phyloP scores from a whole-genome alignment of 2,113 vertebrate species.

The Lepus timidus region DNA sequence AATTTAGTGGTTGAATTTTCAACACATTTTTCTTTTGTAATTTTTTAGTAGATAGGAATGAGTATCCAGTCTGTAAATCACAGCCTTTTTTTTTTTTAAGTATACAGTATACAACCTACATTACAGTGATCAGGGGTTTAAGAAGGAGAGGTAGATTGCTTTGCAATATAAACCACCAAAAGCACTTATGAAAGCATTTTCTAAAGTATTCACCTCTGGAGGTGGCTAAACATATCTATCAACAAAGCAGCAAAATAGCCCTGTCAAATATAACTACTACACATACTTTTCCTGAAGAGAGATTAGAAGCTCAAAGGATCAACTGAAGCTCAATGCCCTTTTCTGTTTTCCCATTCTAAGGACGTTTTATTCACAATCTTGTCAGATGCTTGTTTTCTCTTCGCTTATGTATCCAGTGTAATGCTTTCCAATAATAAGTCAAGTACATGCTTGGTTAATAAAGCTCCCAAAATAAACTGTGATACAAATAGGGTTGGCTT shows the following conservation, averaged over 20 bases:
- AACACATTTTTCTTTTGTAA: not conserved
- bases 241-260: conserved; percentile 46
- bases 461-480: conserved; percentile 8
- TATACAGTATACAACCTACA: not conserved
- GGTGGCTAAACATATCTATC: conserved; percentile 55
- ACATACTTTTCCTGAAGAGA: conserved; percentile 57
- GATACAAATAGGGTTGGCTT: conserved; percentile 41
- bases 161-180: conserved; percentile 47
- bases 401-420: conserved; percentile 44
- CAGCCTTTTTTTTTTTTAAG: not conserved
- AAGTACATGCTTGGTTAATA: conserved; percentile 61
- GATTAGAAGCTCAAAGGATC: conserved; percentile 65
- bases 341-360: conserved; percentile 61
- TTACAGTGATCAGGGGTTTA: not conserved
- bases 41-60: conserved; percentile 31
- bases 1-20: conserved; percentile 7
- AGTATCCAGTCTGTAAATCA: not conserved
- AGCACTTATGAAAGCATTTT: conserved; percentile 23
- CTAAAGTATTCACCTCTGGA: not conserved
- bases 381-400: not conserved
- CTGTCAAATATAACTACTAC: conserved; percentile 63
- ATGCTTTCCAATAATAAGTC: conserved; percentile 66
- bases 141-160: conserved; percentile 3
- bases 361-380: conserved; percentile 57
- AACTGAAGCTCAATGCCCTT: conserved; percentile 1